Evolutionary conservation across 2,113 vertebrate species (phyloP), one percentile per base, ranked within the genome.

Genomic region (Pedionomus torquatus): DNA sequence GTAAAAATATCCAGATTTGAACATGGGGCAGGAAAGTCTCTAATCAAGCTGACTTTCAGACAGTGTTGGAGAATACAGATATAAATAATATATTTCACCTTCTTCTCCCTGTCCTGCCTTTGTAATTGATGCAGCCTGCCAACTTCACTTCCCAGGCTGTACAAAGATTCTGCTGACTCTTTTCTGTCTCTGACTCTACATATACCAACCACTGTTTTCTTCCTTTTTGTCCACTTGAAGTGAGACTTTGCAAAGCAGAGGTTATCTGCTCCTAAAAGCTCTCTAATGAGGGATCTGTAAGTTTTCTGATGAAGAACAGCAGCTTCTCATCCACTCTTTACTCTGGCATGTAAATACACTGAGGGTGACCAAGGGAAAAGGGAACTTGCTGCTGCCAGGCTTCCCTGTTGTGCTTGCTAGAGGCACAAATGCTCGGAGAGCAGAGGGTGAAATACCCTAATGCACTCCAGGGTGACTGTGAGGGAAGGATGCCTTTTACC

Each of bases 381-480:
- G 15, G 41, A 86, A 1, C n/a, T 68, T 44, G 20, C 37, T 90
- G 13, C 12, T 4, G 18, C 11, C 35, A 69, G 23, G 16, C 35
- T 69, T 80, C 54, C 48, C 5, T n/a, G 2, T 46, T 4, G 1
- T 35, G 33, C n/a, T 91, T 37, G 8, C 26, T 75, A 44, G 15
- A 35, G 33, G 46, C 33, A 75, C 41, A 33, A 18, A 3, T 1
- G 1, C 16, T 83, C 17, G 3, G 37, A 60, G 4, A 9, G 0
- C 2, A 1, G 30, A 23, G 26, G 28, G 21, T 41, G 49, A 61
- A 91, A 46, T 7, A 49, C 20, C 12, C 7, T 9, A 52, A 23
- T 0, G 1, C 8, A 3, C 7, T 9, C 13, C 39, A 79, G 39
- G 28, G 11, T 43, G 9, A 8, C 71, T 44, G 3, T n/a, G 52